Evolutionary conservation across 2,113 vertebrate genomes (phyloP), one percentile per base, ranked within the genome.

Genomic region (Poicephalus meyeri): DNA sequence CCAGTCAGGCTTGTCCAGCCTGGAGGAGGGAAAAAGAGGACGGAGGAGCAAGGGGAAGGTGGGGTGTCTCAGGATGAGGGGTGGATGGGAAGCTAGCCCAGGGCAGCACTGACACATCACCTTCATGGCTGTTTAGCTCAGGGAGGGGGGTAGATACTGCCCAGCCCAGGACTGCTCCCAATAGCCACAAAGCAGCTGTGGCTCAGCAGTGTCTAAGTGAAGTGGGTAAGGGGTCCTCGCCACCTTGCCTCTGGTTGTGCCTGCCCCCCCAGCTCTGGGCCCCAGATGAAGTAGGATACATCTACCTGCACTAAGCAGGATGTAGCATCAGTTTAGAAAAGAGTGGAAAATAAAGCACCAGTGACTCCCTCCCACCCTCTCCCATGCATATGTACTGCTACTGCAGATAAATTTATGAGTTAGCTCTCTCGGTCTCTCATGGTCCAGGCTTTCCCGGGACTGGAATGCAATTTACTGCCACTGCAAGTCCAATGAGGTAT

Each of bases 381-480:
- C 19, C 56, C 17, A 23, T 20, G 29, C 65, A 44, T n/a, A 55
- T 4, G 3, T 66, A 76, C 65, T 74, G 49, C 42, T 66, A 77
- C 6, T 26, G 28, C 7, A 4, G 21, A 29, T 52, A 91, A 74
- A 94, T 28, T 20, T 94, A 93, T 31, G 46, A 61, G 42, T 61
- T 60, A 66, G 71, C 18, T 70, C 68, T 65, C 83, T 80, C 49
- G 47, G 56, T 70, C 52, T 47, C 78, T 60, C 88, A 72, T 3
- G 20, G 29, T 41, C 41, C 56, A 81, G 78, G 52, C 49, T 86
- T 91, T 78, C 63, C 64, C 72, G 77, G 47, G 47, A 84, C 63
- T 4, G 2, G 52, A 95, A 79, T 39, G 44, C 50, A 93, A 92
- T 94, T 89, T 95, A 95, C 44, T 55, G 55, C 44, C 68, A 86